A percentile compares a stretch with the other conserved stretches of the same genome.
Conservation (phyloP, 92 coral and sea anemone genomes). For the Blastomussa wellsi region DNA sequence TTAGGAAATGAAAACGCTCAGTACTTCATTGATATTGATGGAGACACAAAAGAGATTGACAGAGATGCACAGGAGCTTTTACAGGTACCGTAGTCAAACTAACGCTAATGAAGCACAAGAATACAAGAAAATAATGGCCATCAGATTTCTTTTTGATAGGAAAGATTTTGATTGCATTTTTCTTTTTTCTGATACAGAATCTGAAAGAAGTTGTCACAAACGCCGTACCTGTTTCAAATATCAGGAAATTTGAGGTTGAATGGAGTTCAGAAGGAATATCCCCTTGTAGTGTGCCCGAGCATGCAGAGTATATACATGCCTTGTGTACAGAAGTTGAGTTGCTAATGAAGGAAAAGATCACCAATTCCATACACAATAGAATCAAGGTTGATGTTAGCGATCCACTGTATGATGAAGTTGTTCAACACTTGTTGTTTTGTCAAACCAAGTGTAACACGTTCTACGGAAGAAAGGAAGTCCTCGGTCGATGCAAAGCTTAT, state of each 20-base stretch:
- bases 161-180: not conserved
- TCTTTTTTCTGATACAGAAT: constrained; percentile 3
- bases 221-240: constrained; percentile 41
- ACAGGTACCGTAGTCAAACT: not conserved
- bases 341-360: constrained; percentile 52
- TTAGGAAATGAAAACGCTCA: constrained; percentile 46
- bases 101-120: not conserved
- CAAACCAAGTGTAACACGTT: constrained; percentile 65
- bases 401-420: constrained; percentile 57
- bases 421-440: constrained; percentile 63
- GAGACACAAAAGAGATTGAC: constrained; percentile 40
- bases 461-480: constrained; percentile 61
- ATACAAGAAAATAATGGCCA: not conserved
- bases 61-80: constrained; percentile 50
- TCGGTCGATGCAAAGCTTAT: constrained; percentile 29
- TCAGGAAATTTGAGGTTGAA: constrained; percentile 50
- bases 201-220: constrained; percentile 39
- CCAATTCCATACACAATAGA: constrained; percentile 46
- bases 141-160: not conserved
- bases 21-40: constrained; percentile 43
- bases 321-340: constrained; percentile 61
- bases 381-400: constrained; percentile 53
- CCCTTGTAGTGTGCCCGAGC: constrained; percentile 14
- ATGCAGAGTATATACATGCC: constrained; percentile 45
- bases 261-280: constrained; percentile 41